Conservation (phyloP, 2,113 vertebrate genomes). For the Hippocampus barbouri region DNA sequence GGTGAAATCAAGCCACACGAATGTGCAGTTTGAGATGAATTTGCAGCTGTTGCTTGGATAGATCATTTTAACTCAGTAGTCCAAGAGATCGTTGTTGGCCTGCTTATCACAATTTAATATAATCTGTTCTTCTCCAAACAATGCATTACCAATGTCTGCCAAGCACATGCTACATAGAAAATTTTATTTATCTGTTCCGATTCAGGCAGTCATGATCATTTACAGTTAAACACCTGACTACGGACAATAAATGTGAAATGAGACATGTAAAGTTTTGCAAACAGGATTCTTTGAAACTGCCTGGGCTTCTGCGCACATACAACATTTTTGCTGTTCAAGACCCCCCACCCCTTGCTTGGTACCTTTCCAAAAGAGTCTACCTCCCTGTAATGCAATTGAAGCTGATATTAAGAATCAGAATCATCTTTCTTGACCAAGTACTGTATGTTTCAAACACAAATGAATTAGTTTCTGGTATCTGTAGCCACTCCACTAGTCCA, state of each 20-base stretch:
- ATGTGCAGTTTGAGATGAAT: neutral
- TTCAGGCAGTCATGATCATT: neutral
- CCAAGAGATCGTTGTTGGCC: neutral
- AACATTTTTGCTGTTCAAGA: constrained; percentile 8
- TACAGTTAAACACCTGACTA: neutral
- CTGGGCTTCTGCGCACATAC: neutral
- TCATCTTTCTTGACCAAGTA: too few species aligned
- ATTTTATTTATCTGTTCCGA: neutral
- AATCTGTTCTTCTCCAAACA: neutral
- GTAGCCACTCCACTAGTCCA: too few species aligned
- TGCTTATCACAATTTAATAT: neutral
- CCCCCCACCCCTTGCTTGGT: constrained; percentile 7
- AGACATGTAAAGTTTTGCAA: neutral
- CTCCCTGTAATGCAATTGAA: neutral
- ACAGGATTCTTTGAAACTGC: constrained; percentile 1
- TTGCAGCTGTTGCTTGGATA: neutral
- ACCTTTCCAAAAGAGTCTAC: neutral
- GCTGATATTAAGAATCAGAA: neutral
- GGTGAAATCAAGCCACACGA: neutral
- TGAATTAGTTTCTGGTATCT: too few species aligned
- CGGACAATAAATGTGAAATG: neutral
- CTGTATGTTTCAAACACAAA: too few species aligned
- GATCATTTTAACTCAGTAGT: neutral
- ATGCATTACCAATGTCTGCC: neutral
- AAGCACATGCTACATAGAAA: neutral